A percentile compares a stretch with the other conserved stretches of the same genome.
phyloP scores from a whole-genome alignment of 2,888 invertebrate species.

The Nomada fabriciana region DNA sequence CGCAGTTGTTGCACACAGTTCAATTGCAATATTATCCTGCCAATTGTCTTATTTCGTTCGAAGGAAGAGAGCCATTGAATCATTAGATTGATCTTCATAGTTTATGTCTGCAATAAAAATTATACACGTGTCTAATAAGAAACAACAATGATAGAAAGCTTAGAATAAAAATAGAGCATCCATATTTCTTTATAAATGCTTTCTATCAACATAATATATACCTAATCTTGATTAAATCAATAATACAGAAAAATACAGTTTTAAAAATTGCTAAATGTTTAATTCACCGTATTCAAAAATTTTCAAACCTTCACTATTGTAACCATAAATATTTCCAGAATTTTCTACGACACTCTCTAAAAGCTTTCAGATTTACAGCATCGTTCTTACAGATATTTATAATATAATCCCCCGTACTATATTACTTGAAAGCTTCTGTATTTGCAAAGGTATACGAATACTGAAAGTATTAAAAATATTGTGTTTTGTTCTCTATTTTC shows the following conservation, averaged over 20 bases:
- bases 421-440: background rate
- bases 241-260: too few species aligned
- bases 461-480: too few species aligned
- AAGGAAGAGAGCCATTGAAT: background rate
- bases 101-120: background rate
- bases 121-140: too few species aligned
- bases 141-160: too few species aligned
- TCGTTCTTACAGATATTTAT: background rate
- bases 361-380: background rate
- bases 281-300: background rate
- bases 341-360: background rate
- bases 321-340: background rate
- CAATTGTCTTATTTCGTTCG: constrained; percentile 18
- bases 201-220: too few species aligned
- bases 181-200: too few species aligned
- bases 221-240: too few species aligned
- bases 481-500: too few species aligned
- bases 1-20: constrained; percentile 35
- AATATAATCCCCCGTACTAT: background rate
- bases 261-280: too few species aligned
- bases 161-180: too few species aligned
- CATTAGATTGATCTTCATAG: background rate
- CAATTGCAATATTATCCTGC: constrained; percentile 21
- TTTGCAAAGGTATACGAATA: too few species aligned
- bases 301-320: background rate